These are phyloP conservation scores for Danio tinwini DNA, from an alignment of 2,797 vertebrate genomes.

Conservation along the genomic window DNA sequence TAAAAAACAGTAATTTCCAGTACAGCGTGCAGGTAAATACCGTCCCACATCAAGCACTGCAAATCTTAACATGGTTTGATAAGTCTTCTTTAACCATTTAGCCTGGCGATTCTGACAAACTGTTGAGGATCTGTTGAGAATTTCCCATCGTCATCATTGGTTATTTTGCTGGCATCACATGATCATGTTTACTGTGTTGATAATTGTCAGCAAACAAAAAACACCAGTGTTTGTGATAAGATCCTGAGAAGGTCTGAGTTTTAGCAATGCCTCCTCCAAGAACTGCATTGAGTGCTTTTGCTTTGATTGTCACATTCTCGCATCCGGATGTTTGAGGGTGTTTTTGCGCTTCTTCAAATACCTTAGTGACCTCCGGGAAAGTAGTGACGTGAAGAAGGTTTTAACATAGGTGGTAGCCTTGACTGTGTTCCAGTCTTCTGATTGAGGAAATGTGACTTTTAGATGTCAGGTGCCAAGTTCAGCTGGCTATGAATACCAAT, in stretches of 20 bases:
- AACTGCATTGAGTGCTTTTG: neutral
- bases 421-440: neutral
- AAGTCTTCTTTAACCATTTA: constrained; percentile 11
- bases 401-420: neutral
- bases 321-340: neutral
- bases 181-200: neutral
- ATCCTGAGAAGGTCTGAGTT: neutral
- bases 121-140: neutral
- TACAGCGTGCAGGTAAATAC: neutral
- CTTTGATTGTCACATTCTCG: neutral
- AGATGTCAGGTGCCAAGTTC: neutral
- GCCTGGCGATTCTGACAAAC: neutral
- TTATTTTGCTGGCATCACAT: neutral
- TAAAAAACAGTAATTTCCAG: neutral
- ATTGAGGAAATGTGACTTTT: neutral
- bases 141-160: neutral
- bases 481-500: constrained; percentile 1
- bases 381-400: neutral
- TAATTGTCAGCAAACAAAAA: neutral
- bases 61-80: neutral
- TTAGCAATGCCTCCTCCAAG: neutral
- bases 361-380: too few species aligned
- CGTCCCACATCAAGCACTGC: neutral
- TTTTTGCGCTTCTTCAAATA: too few species aligned
- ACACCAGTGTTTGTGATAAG: neutral